phyloP scores from a whole-genome alignment of 2,797 vertebrate genomes.

The Cheirogaleus major region DNA sequence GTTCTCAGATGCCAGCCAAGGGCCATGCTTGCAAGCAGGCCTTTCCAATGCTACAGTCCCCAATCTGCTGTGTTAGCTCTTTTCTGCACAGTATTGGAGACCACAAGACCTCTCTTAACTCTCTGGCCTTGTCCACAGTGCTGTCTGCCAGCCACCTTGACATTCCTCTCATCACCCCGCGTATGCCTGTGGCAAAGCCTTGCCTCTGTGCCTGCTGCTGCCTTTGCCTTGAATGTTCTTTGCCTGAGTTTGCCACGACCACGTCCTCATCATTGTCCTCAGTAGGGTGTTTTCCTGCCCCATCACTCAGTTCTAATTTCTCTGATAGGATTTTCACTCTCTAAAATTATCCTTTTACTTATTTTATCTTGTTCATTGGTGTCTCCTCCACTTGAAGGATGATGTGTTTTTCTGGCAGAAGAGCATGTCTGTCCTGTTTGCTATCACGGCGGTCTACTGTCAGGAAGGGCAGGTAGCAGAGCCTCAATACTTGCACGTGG shows the following conservation, averaged over 20 bases:
- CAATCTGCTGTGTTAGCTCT: neutral
- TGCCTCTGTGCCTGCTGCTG: neutral
- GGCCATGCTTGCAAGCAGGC: neutral
- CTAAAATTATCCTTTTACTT: neutral
- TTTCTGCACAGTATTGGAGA: neutral
- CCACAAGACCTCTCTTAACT: too few species aligned
- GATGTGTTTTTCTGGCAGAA: neutral
- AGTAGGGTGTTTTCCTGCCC: neutral
- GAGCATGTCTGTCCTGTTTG: neutral
- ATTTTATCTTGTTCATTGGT: neutral
- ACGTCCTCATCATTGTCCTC: neutral
- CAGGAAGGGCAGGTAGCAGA: neutral
- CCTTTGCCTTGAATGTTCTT: neutral
- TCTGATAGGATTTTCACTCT: neutral
- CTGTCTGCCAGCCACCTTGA: accelerated
- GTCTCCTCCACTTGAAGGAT: neutral
- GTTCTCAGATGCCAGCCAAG: too few species aligned
- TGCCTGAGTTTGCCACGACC: neutral
- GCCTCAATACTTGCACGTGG: neutral
- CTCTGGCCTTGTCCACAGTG: neutral
- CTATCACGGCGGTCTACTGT: neutral
- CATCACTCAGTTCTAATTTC: neutral
- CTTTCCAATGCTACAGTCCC: neutral
- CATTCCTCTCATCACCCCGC: accelerated
- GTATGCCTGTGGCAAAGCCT: neutral